Evolutionary conservation across 2,797 vertebrate genomes (phyloP).

Genomic region (Chanos chanos): DNA sequence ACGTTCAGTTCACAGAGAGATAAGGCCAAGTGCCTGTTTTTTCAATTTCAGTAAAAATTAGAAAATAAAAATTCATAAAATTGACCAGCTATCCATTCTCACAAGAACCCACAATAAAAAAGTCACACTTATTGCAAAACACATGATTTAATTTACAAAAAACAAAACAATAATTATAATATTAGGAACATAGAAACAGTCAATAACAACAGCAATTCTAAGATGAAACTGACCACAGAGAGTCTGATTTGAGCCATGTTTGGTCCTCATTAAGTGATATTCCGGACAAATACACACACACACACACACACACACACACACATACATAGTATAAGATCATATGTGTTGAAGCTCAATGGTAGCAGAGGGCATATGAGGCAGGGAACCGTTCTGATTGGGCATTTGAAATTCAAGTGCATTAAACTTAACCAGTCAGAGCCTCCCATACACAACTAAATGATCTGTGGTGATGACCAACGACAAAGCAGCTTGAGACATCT

Average conservation of each 20-base stretch:
- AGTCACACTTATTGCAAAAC: slow-evolving; percentile 92
- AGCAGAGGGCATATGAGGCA: slow-evolving; percentile 65
- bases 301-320: slow-evolving; percentile 72
- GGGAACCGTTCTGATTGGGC: not conserved
- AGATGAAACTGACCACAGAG: slow-evolving; percentile 74
- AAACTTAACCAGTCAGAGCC: too few relatives aligned
- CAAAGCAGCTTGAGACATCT: too few relatives aligned
- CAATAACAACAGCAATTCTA: slow-evolving; percentile 5
- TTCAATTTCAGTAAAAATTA: slow-evolving; percentile 93
- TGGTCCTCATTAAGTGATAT: too few relatives aligned
- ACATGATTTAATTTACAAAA: slow-evolving; percentile 91
- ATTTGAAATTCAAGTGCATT: too few relatives aligned
- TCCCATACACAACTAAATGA: too few relatives aligned
- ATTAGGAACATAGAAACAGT: slow-evolving; percentile 73
- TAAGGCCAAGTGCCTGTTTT: slow-evolving; percentile 87
- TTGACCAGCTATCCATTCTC: too few relatives aligned
- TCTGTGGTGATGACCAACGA: too few relatives aligned
- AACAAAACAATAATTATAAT: slow-evolving; percentile 75
- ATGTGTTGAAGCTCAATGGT: slow-evolving; percentile 73
- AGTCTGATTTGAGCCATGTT: slow-evolving; percentile 64
- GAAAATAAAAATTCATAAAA: too few relatives aligned
- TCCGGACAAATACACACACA: slow-evolving; percentile 66
- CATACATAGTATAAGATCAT: slow-evolving; percentile 78
- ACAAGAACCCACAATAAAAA: too few relatives aligned
- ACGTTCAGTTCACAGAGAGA: slow-evolving; percentile 94